Evolutionary conservation across 2,888 invertebrate species (phyloP).

Genomic region (Mythimna impura): DNA sequence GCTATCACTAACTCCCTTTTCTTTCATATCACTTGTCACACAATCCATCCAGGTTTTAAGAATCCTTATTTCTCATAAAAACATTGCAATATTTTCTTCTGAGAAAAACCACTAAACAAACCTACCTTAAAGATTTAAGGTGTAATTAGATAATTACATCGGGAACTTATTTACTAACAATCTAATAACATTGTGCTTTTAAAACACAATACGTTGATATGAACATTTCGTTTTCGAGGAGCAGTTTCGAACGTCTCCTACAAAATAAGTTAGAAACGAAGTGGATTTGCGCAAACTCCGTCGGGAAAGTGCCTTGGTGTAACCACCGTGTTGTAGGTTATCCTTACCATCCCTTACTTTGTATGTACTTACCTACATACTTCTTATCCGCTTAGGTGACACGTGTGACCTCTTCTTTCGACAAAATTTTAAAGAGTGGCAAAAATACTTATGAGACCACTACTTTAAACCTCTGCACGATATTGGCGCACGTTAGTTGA

Average conservation of each 20-base stretch:
- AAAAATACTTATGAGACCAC: slow-evolving; percentile 14
- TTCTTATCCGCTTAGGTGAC: slow-evolving; percentile 9
- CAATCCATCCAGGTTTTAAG: no score
- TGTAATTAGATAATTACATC: no score
- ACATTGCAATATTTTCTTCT: no score
- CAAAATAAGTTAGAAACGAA: slow-evolving; percentile 76
- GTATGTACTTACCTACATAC: slow-evolving; percentile 23
- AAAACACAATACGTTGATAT: slow-evolving; percentile 54
- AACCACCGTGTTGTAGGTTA: slow-evolving; percentile 45
- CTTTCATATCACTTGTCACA: no score
- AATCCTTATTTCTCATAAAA: no score
- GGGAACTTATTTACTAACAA: no score
- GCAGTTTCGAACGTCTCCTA: slow-evolving; percentile 70
- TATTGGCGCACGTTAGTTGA: slow-evolving; percentile 38
- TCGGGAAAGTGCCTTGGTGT: slow-evolving; percentile 67
- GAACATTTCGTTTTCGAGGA: slow-evolving; percentile 65
- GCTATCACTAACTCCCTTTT: no score
- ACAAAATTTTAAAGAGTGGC: slow-evolving; percentile 13
- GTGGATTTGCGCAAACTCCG: slow-evolving; percentile 77
- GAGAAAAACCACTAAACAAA: no score
- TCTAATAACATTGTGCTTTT: no score
- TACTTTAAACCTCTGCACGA: slow-evolving; percentile 26
- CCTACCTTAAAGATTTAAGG: no score
- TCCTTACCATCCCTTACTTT: slow-evolving; percentile 59
- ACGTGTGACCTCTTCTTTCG: slow-evolving; percentile 23